Evolutionary conservation across 2,797 vertebrate species (phyloP), one percentile per base, ranked within the genome.

Genomic region (Brachymystax lenok): DNA sequence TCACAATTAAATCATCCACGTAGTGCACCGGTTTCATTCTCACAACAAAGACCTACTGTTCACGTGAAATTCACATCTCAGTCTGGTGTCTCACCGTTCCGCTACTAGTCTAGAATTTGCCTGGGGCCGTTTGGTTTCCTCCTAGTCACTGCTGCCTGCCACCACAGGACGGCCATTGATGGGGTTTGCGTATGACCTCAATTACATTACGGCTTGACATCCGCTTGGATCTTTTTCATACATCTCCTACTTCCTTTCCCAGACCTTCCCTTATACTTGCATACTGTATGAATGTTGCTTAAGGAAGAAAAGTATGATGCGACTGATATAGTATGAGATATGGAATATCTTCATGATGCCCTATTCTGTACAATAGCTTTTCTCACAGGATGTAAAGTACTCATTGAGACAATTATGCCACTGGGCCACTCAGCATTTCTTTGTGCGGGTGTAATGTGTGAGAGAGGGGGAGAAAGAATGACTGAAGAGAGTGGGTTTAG

Each of bases 361-460:
- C 19, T 78, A 78, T 30, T 64, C 69, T 83, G 74, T 72, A 79
- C 61, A 77, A 82, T 84, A 82, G 66, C 76, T 73, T 74, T 77
- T 69, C 64, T 67, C 61, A 33, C 54, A 77, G 71, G 82, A 46
- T 46, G n/a, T 67, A 76, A 56, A 80, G 82, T 82, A 77, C 86
- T 87, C 63, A 74, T 83, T 67, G 69, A 77, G 79, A 77, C 82
- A 87, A 86, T 88, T 83, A 88, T 82, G 82, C 83, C 74, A 85
- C 73, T 27, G 75, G 75, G 74, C 51, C 80, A 84, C 69, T 70
- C 17, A 75, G 63, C 84, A 66, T 24, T 35, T 83, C 84, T 90
- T 88, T 87, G 83, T 85, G 10, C 68, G 59, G 74, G 68, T 70
- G 83, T 78, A 69, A 54, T 19, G 16, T 19, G 69, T 54, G 6